Base-by-base conservation (phyloP, 2,888 invertebrate genomes). In the Hirtodrosophila duncani region DNA sequence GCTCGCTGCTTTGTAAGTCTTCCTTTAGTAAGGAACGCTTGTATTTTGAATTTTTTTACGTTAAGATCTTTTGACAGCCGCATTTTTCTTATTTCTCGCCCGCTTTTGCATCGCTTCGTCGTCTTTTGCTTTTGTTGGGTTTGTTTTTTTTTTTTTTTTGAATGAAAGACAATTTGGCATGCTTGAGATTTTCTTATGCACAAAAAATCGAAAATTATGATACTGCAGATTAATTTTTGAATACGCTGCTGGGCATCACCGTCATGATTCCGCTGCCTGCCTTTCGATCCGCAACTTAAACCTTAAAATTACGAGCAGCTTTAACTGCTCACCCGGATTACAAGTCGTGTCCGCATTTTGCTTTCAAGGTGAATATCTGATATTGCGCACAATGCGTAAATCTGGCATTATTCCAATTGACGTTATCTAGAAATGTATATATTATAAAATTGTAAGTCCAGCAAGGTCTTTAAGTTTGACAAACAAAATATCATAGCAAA, bases 131-230 rank as follows among this genome's bases (percentile, higher is more conserved):
- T 24, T 30, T 24, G 20, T 20, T n/a, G n/a, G n/a, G n/a, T 43
- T 43, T 39, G 33, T 37, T 38, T 24, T 45, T 18, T 53, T 45
- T 42, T 33, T 10, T 46, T 41, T 37, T 50, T 53, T 56, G 77
- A 79, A 70, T 60, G 80, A 50, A 67, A 60, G 71, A 68, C 70
- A 79, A 75, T 81, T 75, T 81, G 81, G 79, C 75, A 75, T 75
- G 81, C 71, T 64, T 67, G 57, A 70, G 80, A 81, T 75, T 81
- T 81, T 64, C 71, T 61, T 65, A 52, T 56, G 53, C 44, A 42
- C 55, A 52, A 53, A 36, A 62, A 81, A 79, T 75, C 77, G 53
- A 42, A 79, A 74, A 75, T 79, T 79, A 81, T 63, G 67, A 60
- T 46, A 56, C 48, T 55, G 43, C 52, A 59, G 81, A 81, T 74